phyloP scores from a whole-genome alignment of 2,888 invertebrate genomes.

The Heliconius charithonia region DNA sequence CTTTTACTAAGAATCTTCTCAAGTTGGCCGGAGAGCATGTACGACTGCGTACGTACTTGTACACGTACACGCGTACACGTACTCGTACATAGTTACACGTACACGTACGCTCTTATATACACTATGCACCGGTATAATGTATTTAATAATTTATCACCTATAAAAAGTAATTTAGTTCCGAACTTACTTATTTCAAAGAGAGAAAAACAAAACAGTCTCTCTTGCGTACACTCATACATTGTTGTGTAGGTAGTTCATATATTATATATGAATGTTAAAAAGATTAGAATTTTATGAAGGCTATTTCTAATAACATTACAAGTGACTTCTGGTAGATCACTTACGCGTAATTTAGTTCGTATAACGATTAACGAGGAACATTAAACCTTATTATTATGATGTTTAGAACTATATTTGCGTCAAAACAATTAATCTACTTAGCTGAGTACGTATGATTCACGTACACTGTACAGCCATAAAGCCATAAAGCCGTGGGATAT shows the following conservation, averaged over 20 bases:
- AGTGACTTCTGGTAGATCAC: conserved; percentile 17
- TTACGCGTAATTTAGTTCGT: background rate
- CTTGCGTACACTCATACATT: too few relatives aligned
- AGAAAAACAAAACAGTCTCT: too few relatives aligned
- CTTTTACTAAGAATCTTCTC: conserved; percentile 24
- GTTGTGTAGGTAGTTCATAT: too few relatives aligned
- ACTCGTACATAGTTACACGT: background rate
- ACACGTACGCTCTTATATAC: background rate
- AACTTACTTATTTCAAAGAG: too few relatives aligned
- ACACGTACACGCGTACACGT: background rate
- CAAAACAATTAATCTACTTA: background rate
- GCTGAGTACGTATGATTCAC: conserved; percentile 27
- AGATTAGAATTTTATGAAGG: background rate
- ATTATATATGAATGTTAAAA: too few relatives aligned
- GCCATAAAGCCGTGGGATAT: conserved; percentile 34
- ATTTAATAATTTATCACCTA: too few relatives aligned
- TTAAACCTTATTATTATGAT: background rate
- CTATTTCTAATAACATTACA: background rate
- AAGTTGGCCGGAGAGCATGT: background rate
- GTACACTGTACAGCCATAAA: conserved; percentile 18
- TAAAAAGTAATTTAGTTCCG: too few relatives aligned
- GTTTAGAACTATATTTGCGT: background rate
- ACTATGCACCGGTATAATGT: background rate
- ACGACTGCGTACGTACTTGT: background rate
- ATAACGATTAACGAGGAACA: background rate